These are phyloP conservation scores for Struthidea cinerea DNA, from an alignment of 2,113 vertebrate species.

Conservation along the genomic window DNA sequence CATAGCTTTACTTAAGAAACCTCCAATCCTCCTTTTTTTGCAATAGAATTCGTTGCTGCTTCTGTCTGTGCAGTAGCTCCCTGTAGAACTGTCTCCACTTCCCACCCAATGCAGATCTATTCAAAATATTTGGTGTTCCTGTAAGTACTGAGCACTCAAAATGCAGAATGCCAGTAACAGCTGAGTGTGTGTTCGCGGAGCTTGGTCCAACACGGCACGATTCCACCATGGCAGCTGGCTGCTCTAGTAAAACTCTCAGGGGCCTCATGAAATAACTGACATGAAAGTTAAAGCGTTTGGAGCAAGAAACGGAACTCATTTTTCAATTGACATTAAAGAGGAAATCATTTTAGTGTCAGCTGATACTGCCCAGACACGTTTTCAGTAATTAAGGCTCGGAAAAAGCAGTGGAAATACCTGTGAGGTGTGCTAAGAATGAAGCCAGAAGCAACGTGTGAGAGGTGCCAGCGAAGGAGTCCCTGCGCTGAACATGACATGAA, in stretches of 20 bases:
- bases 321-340: conserved; percentile 31
- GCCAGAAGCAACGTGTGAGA: neutral
- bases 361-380: conserved; percentile 43
- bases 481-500: fast-evolving
- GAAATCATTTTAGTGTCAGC: conserved; percentile 42
- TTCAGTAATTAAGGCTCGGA: conserved; percentile 2
- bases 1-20: neutral
- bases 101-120: neutral
- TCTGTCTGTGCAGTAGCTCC: neutral
- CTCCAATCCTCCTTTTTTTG: neutral
- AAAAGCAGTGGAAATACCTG: conserved; percentile 40
- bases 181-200: neutral
- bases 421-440: conserved; percentile 27
- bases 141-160: neutral
- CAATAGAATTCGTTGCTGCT: neutral
- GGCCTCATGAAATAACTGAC: neutral
- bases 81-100: neutral
- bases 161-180: neutral
- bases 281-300: conserved; percentile 28
- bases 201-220: neutral
- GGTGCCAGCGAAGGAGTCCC: neutral
- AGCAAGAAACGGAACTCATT: conserved; percentile 29
- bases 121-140: neutral
- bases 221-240: neutral
- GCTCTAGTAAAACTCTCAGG: neutral